These are phyloP conservation scores for Ranitomeya imitator DNA, from an alignment of 2,113 vertebrate species.

Conservation along the genomic window DNA sequence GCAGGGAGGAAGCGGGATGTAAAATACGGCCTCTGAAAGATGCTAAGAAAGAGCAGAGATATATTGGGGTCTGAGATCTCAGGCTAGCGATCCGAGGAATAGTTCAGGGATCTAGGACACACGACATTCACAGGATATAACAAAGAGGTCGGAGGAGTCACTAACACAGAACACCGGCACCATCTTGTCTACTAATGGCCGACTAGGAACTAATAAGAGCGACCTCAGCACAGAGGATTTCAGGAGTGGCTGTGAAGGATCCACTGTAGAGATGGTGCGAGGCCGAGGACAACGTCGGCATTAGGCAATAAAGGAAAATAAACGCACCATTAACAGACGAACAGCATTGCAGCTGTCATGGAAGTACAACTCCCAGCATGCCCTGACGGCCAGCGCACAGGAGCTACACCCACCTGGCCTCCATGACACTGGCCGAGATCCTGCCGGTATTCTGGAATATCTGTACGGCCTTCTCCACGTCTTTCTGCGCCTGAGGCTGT, in stretches of 20 bases:
- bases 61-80: background rate
- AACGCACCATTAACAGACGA: no score
- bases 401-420: constrained; percentile 82
- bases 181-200: background rate
- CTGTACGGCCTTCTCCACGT: constrained; percentile 84
- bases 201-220: background rate
- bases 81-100: no score
- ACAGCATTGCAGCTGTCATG: no score
- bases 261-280: background rate
- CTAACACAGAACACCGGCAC: no score
- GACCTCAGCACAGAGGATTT: background rate
- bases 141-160: background rate
- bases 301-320: background rate
- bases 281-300: background rate
- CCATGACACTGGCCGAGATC: constrained; percentile 86
- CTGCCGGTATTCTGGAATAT: constrained; percentile 84
- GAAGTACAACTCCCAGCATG: no score
- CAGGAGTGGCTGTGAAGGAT: background rate
- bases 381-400: no score
- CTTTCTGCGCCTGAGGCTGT: constrained; percentile 76
- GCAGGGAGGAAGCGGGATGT: constrained; percentile 83
- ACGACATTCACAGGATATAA: background rate
- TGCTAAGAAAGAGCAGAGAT: constrained; percentile 70
- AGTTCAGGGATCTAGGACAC: no score
- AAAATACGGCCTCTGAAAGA: constrained; percentile 89